Percentiles rank a stretch among this genome's conserved stretches.
These are phyloP conservation scores for Hiodon alosoides DNA, from an alignment of 2,113 vertebrate genomes.

Conservation along the genomic window DNA sequence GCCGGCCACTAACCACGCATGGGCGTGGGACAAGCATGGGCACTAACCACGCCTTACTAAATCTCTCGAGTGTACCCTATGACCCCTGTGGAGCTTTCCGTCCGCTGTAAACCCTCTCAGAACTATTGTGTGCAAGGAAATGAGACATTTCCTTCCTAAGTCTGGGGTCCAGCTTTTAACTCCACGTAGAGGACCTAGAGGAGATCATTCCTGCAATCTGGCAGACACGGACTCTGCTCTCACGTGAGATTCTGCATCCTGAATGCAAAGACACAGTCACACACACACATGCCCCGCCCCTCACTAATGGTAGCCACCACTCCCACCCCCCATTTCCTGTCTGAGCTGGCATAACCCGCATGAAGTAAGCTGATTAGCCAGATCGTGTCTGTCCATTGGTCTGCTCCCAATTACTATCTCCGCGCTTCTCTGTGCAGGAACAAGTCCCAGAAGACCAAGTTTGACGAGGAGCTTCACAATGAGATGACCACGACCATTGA, in stretches of 20 bases:
- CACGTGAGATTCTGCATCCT: background rate
- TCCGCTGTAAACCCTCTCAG: conserved; percentile 38
- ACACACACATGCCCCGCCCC: conserved; percentile 4
- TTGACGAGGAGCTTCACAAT: conserved; percentile 85
- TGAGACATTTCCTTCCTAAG: conserved; percentile 37
- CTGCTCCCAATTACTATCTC: conserved; percentile 10
- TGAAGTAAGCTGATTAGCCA: conserved; percentile 38
- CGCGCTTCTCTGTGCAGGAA: conserved; percentile 62
- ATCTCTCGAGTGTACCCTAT: conserved; percentile 20
- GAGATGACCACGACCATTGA: conserved; percentile 93
- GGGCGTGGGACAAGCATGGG: conserved; percentile 5
- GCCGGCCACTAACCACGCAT: conserved; percentile 27
- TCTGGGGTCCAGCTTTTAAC: conserved; percentile 15
- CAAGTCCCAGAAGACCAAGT: conserved; percentile 81
- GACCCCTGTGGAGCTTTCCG: conserved; percentile 30
- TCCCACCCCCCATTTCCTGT: conserved; percentile 37
- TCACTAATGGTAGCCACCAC: conserved; percentile 42
- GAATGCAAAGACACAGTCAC: background rate
- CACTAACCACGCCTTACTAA: conserved; percentile 30
- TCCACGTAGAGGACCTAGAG: conserved; percentile 11
- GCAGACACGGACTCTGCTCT: conserved; percentile 30
- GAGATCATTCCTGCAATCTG: too few species aligned
- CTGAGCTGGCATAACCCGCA: conserved; percentile 38
- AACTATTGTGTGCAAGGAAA: conserved; percentile 36
- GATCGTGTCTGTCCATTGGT: background rate